Evolutionary conservation across 1,140 invertebrate genomes (phyloP).

Genomic region (Drosophila mayri): DNA sequence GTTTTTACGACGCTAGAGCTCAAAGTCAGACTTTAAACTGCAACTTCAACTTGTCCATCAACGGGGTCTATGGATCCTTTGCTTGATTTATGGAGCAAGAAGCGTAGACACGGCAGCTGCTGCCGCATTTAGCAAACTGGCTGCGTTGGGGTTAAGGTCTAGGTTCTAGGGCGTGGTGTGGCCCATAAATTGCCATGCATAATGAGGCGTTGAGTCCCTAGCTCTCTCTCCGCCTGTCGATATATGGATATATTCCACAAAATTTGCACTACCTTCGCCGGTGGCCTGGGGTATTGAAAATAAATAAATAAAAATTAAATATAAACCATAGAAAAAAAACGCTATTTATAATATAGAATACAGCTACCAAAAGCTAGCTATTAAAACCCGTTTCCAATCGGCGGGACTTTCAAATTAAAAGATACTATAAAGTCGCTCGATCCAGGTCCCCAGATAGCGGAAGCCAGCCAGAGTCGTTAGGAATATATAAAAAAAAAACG

Average conservation of each 20-base stretch:
- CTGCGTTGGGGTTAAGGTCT: conserved; percentile 15
- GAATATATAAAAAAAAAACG: conserved; percentile 6
- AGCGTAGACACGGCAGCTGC: conserved; percentile 76
- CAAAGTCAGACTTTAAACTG: conserved; percentile 4
- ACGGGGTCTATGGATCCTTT: conserved; percentile 59
- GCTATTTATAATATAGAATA: not conserved
- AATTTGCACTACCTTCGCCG: conserved; percentile 40
- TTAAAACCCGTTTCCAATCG: conserved; percentile 26
- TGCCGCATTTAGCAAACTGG: conserved; percentile 67
- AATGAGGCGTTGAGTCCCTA: conserved; percentile 74
- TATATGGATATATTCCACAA: conserved; percentile 17
- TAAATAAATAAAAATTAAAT: not conserved
- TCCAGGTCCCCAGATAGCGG: conserved; percentile 1
- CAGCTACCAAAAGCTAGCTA: not conserved
- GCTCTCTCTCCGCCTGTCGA: conserved; percentile 33
- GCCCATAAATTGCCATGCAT: conserved; percentile 71
- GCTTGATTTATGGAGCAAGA: conserved; percentile 75
- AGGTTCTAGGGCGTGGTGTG: conserved; percentile 35
- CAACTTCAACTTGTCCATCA: conserved; percentile 25
- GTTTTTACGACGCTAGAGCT: conserved; percentile 26
- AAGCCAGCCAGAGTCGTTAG: conserved; percentile 1
- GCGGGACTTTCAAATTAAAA: conserved; percentile 32
- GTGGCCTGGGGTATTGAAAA: conserved; percentile 23
- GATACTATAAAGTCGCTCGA: conserved; percentile 29
- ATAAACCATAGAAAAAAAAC: not conserved